phyloP scores from a whole-genome alignment of 2,797 vertebrate genomes.

The Psittacula derbiana region DNA sequence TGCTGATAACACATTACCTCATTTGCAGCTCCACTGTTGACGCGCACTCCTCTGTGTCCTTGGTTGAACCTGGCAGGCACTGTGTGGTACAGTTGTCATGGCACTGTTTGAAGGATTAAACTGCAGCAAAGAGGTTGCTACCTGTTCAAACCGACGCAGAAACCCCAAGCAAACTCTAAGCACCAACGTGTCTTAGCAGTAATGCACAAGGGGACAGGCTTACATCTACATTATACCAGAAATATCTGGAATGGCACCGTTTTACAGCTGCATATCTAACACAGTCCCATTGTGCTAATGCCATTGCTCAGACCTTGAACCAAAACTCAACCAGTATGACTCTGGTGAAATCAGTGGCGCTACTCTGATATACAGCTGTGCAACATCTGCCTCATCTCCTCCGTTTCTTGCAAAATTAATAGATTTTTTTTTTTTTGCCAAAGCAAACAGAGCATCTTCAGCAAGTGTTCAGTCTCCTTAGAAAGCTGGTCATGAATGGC shows the following conservation, averaged over 20 bases:
- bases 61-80: conserved; percentile 73
- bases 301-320: neutral
- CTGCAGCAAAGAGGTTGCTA: neutral
- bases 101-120: conserved; percentile 10
- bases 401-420: neutral
- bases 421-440: neutral
- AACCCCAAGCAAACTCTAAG: neutral
- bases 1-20: conserved; percentile 75
- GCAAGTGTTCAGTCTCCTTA: neutral
- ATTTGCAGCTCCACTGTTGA: conserved; percentile 62
- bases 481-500: neutral
- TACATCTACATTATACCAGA: neutral
- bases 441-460: neutral
- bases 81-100: neutral
- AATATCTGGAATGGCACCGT: fast-evolving
- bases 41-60: conserved; percentile 48
- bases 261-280: neutral
- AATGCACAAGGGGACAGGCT: fast-evolving
- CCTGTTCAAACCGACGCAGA: neutral
- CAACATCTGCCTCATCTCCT: neutral
- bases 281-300: neutral
- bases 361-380: neutral
- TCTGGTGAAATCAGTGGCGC: neutral
- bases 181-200: neutral
- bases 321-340: neutral